phyloP scores from a whole-genome alignment of 2,797 vertebrate genomes.

The Crocodylus rhombifer region DNA sequence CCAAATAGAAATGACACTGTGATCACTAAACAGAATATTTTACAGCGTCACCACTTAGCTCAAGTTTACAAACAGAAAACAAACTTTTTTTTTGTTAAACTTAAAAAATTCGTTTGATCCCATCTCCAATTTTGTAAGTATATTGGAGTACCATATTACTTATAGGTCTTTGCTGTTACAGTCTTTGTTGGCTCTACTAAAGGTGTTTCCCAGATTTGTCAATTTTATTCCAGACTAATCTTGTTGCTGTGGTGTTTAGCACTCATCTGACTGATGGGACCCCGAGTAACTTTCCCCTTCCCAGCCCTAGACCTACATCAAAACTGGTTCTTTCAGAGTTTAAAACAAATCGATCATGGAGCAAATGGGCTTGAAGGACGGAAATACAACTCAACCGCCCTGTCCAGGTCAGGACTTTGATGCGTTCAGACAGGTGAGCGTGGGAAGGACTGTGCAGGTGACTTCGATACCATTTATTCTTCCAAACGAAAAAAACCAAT shows the following conservation, averaged over 20 bases:
- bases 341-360: background rate
- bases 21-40: no score
- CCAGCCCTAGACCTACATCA: background rate
- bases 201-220: no score
- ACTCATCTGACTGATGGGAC: background rate
- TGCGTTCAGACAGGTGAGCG: background rate
- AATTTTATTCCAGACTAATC: background rate
- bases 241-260: accelerated
- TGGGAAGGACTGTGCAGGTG: background rate
- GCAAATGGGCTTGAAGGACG: background rate
- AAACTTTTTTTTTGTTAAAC: background rate
- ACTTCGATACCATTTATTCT: no score
- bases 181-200: background rate
- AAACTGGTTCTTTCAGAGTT: background rate
- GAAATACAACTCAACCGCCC: background rate
- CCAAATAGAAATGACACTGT: no score
- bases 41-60: no score
- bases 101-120: background rate
- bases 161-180: accelerated
- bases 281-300: background rate
- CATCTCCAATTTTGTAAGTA: background rate
- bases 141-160: background rate
- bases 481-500: no score
- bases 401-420: background rate
- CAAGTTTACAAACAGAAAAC: no score